phyloP scores from a whole-genome alignment of 2,888 invertebrate genomes.

The Drosophila conformis region DNA sequence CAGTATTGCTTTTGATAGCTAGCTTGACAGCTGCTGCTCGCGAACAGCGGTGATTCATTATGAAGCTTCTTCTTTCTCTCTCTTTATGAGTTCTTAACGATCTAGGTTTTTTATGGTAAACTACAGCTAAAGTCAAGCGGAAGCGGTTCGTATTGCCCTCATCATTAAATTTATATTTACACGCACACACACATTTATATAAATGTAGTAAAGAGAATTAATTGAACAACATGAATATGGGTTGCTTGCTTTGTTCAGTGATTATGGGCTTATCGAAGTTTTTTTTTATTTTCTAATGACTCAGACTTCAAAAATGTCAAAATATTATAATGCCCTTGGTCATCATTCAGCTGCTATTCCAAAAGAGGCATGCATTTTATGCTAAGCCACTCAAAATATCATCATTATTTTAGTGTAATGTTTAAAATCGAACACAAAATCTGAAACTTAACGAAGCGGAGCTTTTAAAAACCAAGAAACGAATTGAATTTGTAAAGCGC shows the following conservation, averaged over 20 bases:
- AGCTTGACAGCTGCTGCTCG: constrained; percentile 39
- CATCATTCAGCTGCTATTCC: background rate
- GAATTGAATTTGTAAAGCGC: constrained; percentile 20
- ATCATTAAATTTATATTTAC: background rate
- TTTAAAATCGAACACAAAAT: constrained; percentile 11
- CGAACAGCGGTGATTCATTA: constrained; percentile 46
- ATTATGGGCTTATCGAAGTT: constrained; percentile 35
- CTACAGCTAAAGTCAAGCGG: constrained; percentile 4
- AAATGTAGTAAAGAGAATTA: background rate
- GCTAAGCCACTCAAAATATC: background rate
- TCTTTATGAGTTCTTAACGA: constrained; percentile 22
- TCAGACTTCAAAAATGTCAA: constrained; percentile 30
- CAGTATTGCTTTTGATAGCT: constrained; percentile 45
- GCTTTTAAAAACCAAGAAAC: background rate
- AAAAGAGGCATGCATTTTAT: background rate
- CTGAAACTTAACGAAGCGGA: constrained; percentile 19
- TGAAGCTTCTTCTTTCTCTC: constrained; percentile 9
- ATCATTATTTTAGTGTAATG: background rate
- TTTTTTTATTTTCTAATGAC: constrained; percentile 23
- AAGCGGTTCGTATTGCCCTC: constrained; percentile 1
- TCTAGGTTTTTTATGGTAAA: constrained; percentile 19
- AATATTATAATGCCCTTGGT: background rate
- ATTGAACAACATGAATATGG: constrained; percentile 7
- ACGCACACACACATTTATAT: background rate
- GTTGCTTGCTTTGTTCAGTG: constrained; percentile 3